phyloP scores from a whole-genome alignment of 2,888 invertebrate genomes.

The Spialia ferax region DNA sequence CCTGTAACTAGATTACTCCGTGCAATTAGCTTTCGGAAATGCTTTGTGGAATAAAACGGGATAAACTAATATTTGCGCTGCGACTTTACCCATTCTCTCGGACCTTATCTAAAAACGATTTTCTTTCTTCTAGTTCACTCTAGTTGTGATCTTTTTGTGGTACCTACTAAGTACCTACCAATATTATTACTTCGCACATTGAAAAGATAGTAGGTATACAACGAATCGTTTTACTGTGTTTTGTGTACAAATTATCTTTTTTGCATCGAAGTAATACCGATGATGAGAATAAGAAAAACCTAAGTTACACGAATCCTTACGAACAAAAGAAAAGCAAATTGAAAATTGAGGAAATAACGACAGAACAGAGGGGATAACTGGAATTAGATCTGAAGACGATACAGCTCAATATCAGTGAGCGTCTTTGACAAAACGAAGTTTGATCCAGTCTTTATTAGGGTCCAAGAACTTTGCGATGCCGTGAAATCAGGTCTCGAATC shows the following conservation, averaged over 20 bases:
- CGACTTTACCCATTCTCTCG: constrained; percentile 12
- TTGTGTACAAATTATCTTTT: neutral
- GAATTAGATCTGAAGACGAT: constrained; percentile 69
- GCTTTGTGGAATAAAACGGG: constrained; percentile 49
- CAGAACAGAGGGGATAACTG: constrained; percentile 48
- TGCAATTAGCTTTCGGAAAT: constrained; percentile 69
- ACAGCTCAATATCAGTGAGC: constrained; percentile 51
- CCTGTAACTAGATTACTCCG: constrained; percentile 72
- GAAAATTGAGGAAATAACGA: constrained; percentile 44
- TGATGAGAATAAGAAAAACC: constrained; percentile 22
- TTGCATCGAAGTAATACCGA: neutral
- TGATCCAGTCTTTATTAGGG: constrained; percentile 53
- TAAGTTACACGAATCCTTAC: constrained; percentile 11
- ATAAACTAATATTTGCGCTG: constrained; percentile 27
- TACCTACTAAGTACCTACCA: no score
- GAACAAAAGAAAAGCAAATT: constrained; percentile 44
- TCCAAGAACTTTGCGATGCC: constrained; percentile 11
- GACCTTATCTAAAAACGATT: constrained; percentile 8
- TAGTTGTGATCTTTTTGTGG: neutral
- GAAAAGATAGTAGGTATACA: neutral
- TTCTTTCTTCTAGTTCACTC: neutral
- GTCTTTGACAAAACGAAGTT: constrained; percentile 66
- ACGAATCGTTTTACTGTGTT: no score
- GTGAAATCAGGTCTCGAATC: neutral
- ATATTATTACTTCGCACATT: neutral